Percentiles rank a stretch among this genome's conserved stretches.
phyloP scores from a whole-genome alignment of 1,140 invertebrate species.

The Lysiphlebus fabarum region DNA sequence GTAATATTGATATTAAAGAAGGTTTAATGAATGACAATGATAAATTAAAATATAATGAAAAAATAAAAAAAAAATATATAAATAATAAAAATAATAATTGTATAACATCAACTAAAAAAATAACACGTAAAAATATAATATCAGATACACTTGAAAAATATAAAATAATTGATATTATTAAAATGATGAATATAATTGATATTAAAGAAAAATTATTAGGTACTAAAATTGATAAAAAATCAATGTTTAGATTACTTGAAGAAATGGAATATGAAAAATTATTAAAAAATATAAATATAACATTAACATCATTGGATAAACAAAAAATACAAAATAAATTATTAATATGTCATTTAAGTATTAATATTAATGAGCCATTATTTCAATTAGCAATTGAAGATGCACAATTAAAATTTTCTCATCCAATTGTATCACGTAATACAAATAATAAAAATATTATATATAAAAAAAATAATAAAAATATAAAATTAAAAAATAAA shows the following conservation, averaged over 20 bases:
- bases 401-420: conserved; percentile 58
- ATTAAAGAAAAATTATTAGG: conserved; percentile 54
- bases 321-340: conserved; percentile 52
- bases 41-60: too few species aligned
- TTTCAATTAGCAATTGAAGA: conserved; percentile 63
- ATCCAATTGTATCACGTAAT: conserved; percentile 31
- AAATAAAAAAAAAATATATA: too few species aligned
- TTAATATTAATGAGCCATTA: conserved; percentile 55
- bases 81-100: too few species aligned
- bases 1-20: too few species aligned
- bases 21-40: too few species aligned
- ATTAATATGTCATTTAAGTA: conserved; percentile 61
- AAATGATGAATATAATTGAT: conserved; percentile 57
- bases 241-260: conserved; percentile 59
- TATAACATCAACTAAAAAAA: conserved; percentile 54
- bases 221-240: conserved; percentile 63
- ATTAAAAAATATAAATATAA: conserved; percentile 61
- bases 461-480: too few species aligned
- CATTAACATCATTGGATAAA: conserved; percentile 46
- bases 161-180: conserved; percentile 59
- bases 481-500: too few species aligned
- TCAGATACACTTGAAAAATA: conserved; percentile 59
- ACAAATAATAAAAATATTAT: too few species aligned
- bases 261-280: conserved; percentile 59
- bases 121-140: conserved; percentile 62